Conservation (phyloP, 2,888 invertebrate species). For the Drosophila prostipennis region DNA sequence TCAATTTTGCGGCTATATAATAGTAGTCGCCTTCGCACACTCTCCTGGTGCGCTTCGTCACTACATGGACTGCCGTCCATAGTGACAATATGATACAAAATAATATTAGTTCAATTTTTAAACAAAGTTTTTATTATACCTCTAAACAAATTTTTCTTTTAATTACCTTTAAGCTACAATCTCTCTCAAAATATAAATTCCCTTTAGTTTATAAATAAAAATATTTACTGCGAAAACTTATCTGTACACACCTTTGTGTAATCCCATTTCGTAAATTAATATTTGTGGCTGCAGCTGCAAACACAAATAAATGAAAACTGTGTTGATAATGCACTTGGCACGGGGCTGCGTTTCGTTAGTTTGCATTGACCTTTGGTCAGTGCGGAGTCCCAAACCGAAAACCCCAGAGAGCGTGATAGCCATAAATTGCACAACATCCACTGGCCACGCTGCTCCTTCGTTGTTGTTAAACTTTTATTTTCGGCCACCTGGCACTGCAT, state of each 20-base stretch:
- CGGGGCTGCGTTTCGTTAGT: conserved; percentile 12
- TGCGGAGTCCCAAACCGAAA: conserved; percentile 4
- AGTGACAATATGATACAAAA: too few relatives aligned
- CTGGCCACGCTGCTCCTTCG: conserved; percentile 26
- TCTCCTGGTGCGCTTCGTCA: too few relatives aligned
- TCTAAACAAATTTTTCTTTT: too few relatives aligned
- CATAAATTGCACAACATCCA: conserved; percentile 45
- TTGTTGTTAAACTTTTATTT: conserved; percentile 31
- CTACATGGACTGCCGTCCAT: too few relatives aligned
- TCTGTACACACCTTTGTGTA: conserved; percentile 2
- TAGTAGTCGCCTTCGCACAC: too few relatives aligned
- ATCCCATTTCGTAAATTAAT: conserved; percentile 27
- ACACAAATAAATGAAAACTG: conserved; percentile 11
- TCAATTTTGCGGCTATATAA: too few relatives aligned
- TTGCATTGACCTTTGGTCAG: conserved; percentile 29
- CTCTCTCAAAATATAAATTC: too few relatives aligned
- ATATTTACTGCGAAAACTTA: conserved; percentile 6
- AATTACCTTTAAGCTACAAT: too few relatives aligned
- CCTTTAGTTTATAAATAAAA: not conserved
- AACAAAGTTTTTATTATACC: too few relatives aligned
- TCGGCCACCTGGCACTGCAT: conserved; percentile 37
- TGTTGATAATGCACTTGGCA: conserved; percentile 1
- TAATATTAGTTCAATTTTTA: too few relatives aligned
- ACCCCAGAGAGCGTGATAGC: conserved; percentile 42
- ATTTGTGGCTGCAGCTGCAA: conserved; percentile 17